Percentiles rank a stretch among this genome's conserved stretches.
These are phyloP conservation scores for Hemiprocne comata DNA, from an alignment of 2,113 vertebrate genomes.

Conservation along the genomic window DNA sequence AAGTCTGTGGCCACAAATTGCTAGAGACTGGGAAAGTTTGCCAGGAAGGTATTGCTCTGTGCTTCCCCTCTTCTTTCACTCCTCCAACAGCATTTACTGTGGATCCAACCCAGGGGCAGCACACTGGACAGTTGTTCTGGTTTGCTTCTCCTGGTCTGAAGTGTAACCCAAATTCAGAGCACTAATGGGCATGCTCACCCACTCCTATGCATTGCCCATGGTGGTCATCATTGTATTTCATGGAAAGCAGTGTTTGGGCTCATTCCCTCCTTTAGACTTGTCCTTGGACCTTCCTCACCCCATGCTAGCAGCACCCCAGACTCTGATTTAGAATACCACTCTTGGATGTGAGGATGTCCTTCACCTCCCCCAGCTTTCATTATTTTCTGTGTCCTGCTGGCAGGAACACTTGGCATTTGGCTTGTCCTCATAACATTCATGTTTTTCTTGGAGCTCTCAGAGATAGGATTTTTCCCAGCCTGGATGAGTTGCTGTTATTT, in stretches of 20 bases:
- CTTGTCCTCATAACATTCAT: neutral
- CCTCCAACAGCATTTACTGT: neutral
- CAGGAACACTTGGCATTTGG: constrained; percentile 10
- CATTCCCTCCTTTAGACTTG: neutral
- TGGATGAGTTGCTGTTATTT: constrained; percentile 52
- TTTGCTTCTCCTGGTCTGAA: neutral
- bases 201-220: neutral
- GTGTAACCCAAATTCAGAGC: neutral
- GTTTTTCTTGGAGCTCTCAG: constrained; percentile 47
- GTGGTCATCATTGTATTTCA: neutral
- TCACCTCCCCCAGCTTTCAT: neutral
- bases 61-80: constrained; percentile 3
- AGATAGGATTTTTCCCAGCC: constrained; percentile 57
- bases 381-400: constrained; percentile 21
- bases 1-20: constrained; percentile 46
- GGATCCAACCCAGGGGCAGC: fast-evolving
- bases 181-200: neutral
- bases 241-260: neutral
- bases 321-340: neutral
- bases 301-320: neutral
- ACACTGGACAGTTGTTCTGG: neutral
- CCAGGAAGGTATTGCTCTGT: neutral
- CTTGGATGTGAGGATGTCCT: neutral
- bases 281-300: neutral
- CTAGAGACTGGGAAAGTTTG: neutral